These are phyloP conservation scores for Stenolophus ochropezus DNA, from an alignment of 2,888 invertebrate species.

Conservation along the genomic window DNA sequence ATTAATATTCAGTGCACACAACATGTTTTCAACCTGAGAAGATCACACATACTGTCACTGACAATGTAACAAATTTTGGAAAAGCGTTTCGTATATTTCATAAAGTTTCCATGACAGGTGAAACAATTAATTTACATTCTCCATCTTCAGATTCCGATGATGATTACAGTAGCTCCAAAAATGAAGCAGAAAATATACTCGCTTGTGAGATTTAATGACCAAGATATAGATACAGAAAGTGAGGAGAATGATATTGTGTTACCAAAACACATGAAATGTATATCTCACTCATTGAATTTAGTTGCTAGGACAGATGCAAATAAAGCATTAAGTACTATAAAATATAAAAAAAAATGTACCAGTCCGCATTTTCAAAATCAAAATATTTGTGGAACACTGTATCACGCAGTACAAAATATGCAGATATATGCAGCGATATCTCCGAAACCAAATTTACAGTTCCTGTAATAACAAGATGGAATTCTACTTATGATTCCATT, in stretches of 20 bases:
- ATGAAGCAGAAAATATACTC: background rate
- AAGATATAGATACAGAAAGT: background rate
- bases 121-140: background rate
- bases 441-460: background rate
- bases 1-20: background rate
- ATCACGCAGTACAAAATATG: background rate
- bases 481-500: background rate
- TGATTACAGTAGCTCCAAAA: background rate
- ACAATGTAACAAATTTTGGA: background rate
- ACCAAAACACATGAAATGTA: background rate
- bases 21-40: background rate
- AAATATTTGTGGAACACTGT: slow-evolving; percentile 4
- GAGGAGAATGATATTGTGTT: background rate
- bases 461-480: background rate
- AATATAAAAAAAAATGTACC: slow-evolving; percentile 7
- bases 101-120: background rate
- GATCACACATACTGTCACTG: background rate
- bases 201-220: background rate
- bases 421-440: background rate
- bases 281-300: slow-evolving; percentile 16
- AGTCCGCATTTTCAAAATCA: background rate
- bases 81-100: background rate
- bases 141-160: background rate
- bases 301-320: slow-evolving; percentile 5
- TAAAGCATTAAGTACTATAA: background rate